A percentile compares a stretch with the other conserved stretches of the same genome.
phyloP scores from a whole-genome alignment of 1,140 invertebrate genomes.

The Bicyclus anynana region DNA sequence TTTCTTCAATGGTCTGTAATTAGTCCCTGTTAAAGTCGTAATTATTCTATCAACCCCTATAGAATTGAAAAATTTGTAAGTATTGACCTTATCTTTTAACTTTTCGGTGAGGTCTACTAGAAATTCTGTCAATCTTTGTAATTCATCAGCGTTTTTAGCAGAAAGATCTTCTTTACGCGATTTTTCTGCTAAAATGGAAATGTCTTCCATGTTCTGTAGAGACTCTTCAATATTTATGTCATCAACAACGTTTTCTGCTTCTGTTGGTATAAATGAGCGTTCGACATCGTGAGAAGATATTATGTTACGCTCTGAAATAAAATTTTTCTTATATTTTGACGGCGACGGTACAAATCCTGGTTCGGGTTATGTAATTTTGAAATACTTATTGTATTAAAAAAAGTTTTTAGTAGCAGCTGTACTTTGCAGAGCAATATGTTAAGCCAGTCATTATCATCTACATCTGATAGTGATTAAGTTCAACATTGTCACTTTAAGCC shows the following conservation, averaged over 20 bases:
- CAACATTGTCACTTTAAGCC: too few species aligned
- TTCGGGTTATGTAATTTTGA: too few species aligned
- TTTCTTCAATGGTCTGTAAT: conserved; percentile 28
- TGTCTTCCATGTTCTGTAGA: conserved; percentile 33
- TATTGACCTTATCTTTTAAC: conserved; percentile 29
- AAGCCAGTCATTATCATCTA: too few species aligned
- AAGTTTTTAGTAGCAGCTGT: too few species aligned
- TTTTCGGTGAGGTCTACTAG: conserved; percentile 32
- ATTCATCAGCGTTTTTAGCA: conserved; percentile 28
- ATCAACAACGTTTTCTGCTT: background rate
- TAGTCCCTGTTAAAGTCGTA: conserved; percentile 27
- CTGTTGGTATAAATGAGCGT: background rate
- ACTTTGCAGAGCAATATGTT: too few species aligned
- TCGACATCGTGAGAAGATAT: background rate
- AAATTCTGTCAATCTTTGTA: conserved; percentile 31
- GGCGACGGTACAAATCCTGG: too few species aligned
- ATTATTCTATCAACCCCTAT: conserved; percentile 46
- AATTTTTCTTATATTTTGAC: background rate
- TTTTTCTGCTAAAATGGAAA: conserved; percentile 23
- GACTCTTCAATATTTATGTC: conserved; percentile 23
- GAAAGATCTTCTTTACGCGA: conserved; percentile 21
- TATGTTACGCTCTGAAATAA: background rate
- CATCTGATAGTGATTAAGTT: too few species aligned
- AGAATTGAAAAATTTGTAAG: conserved; percentile 42
- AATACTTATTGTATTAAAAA: too few species aligned